Base-by-base conservation (phyloP, 1,140 invertebrate species). In the Camponotus pennsylvanicus region DNA sequence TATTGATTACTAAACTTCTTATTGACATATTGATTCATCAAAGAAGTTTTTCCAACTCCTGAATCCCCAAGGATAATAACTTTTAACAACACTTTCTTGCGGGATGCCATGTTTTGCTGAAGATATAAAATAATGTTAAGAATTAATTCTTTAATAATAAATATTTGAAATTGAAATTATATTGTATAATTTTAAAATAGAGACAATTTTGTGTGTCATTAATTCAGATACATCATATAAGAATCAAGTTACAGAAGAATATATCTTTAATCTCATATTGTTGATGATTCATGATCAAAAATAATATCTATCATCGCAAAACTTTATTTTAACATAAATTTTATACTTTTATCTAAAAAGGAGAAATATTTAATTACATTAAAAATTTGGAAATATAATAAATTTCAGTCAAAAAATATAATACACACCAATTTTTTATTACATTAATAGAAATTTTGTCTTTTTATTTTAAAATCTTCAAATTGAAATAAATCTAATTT, bases 1-100 rank as follows among this genome's bases (percentile, higher is more conserved):
- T 99, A 99, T 96, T 99, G 99, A 96, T 99, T 99, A 91, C 98
- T 99, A 96, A 99, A 99, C 95, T 99, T 99, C 95, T 99, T 99
- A 96, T 99, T 99, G 83, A 99, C 99, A 97, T 99, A 99, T 95
- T 99, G 99, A 96, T 99, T 99, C 99, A 99, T 99, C 8, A 99
- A 96, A n/a, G 99, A 99, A 78, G 99, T 99, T 95, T 99, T 99
- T 6, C 99, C 99, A 84, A 99, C 99, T 91, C 99, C 99, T 91
- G 98, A 99, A 95, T 99, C 99, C 61, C 99, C 99, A 80, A 99
- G 96, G 93, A 99, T 99, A 94, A 99, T 99, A 45, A 99, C 99
- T 97, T 99, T 99, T 85, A 99, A 95, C 55, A 99, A 96, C 90
- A 98, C 97, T 97, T 99, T 99, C 97, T 99, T 99, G 93, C 98